These are phyloP conservation scores for Hormiphora californensis DNA, from an alignment of 37 sponge, comb jelly and placozoan genomes.

Conservation along the genomic window DNA sequence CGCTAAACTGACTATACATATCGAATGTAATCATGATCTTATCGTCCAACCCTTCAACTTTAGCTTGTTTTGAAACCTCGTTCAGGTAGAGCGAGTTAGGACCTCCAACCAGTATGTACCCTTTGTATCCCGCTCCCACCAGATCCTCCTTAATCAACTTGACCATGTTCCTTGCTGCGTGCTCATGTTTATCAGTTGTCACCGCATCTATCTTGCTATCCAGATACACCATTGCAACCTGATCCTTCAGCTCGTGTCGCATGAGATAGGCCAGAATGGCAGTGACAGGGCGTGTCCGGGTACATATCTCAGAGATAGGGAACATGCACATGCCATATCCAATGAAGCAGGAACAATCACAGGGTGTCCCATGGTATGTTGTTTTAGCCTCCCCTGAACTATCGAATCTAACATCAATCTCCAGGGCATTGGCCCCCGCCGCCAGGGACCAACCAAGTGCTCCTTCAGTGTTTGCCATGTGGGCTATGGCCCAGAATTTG, in stretches of 20 bases:
- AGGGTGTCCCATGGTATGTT: background rate
- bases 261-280: background rate
- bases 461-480: background rate
- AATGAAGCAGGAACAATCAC: background rate
- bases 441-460: background rate
- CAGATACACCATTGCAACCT: background rate
- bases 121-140: background rate
- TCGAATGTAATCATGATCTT: background rate
- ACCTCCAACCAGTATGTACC: background rate
- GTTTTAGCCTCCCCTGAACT: background rate
- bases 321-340: background rate
- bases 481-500: conserved; percentile 26
- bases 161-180: background rate
- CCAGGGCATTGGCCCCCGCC: background rate
- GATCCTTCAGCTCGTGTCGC: background rate
- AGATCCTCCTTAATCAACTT: background rate
- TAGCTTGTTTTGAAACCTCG: background rate
- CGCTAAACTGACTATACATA: background rate
- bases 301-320: background rate
- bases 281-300: background rate
- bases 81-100: background rate
- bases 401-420: background rate
- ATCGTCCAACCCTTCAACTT: background rate
- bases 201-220: background rate
- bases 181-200: too few species aligned